phyloP scores from a whole-genome alignment of 2,888 invertebrate genomes.

The Pristionchus arcanus region DNA sequence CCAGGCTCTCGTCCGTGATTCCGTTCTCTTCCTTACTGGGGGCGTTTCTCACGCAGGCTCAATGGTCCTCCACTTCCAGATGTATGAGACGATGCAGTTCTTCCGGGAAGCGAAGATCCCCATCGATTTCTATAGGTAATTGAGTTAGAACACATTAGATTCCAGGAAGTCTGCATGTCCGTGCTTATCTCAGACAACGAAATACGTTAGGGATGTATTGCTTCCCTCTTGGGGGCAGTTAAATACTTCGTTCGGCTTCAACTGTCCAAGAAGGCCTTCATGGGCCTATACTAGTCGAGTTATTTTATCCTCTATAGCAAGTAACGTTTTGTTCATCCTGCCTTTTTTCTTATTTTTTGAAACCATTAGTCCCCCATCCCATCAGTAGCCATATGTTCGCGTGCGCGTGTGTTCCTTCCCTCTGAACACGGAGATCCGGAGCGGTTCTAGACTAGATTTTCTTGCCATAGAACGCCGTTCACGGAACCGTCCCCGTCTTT shows the following conservation, averaged over 20 bases:
- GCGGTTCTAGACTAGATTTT: conserved; percentile 7
- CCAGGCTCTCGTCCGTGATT: not conserved
- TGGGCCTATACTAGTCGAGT: too few species aligned
- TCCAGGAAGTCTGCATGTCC: too few species aligned
- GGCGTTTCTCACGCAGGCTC: conserved; percentile 44
- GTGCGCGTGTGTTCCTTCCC: not conserved
- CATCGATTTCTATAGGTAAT: conserved; percentile 39
- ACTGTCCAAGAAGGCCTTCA: too few species aligned
- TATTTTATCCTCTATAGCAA: too few species aligned
- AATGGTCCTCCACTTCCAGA: not conserved
- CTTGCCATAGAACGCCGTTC: not conserved
- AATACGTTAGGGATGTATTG: too few species aligned
- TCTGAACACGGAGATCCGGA: conserved; percentile 1
- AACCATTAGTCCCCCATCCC: too few species aligned
- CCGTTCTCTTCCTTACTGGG: conserved; percentile 42
- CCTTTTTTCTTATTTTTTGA: too few species aligned
- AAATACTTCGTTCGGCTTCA: too few species aligned
- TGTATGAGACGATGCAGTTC: conserved; percentile 22
- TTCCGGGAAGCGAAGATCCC: not conserved
- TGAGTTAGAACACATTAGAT: too few species aligned
- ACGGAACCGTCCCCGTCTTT: not conserved
- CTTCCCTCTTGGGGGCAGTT: too few species aligned
- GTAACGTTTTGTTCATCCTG: too few species aligned
- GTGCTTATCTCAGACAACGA: too few species aligned
- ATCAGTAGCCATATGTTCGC: not conserved